Conservation (phyloP, 1,140 invertebrate genomes). For the Colletes gigas region DNA sequence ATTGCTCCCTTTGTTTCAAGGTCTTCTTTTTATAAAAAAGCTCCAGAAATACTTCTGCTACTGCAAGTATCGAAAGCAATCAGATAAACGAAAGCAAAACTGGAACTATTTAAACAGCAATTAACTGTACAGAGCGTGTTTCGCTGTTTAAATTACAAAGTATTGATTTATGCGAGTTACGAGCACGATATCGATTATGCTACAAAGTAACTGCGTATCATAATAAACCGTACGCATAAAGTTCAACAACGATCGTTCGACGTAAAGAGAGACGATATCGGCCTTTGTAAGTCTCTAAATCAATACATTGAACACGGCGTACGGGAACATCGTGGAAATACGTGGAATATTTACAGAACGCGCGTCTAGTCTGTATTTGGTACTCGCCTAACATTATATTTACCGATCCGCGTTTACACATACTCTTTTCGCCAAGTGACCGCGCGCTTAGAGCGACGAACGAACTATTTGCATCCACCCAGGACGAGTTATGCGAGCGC, state of each 20-base stretch:
- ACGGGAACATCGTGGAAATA: not conserved
- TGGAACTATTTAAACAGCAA: too few relatives aligned
- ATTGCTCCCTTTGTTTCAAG: too few relatives aligned
- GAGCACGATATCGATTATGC: too few relatives aligned
- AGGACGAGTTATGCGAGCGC: not conserved
- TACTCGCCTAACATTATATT: not conserved
- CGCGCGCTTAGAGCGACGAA: not conserved
- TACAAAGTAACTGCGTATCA: too few relatives aligned
- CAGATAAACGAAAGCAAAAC: too few relatives aligned
- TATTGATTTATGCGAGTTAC: too few relatives aligned
- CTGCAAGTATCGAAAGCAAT: too few relatives aligned
- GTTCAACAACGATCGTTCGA: not conserved
- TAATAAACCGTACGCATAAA: not conserved
- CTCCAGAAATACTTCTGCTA: too few relatives aligned
- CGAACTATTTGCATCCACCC: not conserved
- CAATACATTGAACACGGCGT: not conserved
- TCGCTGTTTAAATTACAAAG: too few relatives aligned
- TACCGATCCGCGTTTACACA: not conserved
- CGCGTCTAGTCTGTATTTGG: not conserved
- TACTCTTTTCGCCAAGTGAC: not conserved
- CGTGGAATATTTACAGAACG: conserved; percentile 5
- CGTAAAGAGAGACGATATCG: not conserved
- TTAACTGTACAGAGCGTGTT: too few relatives aligned
- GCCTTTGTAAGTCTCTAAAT: conserved; percentile 31
- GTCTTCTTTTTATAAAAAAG: too few relatives aligned